Base-by-base conservation (phyloP, 2,113 vertebrate genomes). In the Barnardius zonarius region DNA sequence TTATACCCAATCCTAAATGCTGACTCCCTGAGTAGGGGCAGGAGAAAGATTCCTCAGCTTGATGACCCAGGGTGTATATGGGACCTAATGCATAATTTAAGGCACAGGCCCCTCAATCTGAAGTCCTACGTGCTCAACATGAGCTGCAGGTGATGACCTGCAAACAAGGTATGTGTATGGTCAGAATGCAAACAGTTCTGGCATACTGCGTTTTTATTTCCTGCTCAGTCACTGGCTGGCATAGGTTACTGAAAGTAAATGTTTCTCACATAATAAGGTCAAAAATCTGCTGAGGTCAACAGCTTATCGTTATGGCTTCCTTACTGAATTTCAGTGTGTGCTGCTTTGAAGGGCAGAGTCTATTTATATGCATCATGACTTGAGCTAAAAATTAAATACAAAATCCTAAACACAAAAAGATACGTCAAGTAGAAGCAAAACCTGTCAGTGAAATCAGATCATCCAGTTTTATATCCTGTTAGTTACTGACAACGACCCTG, bases 211-310 rank as follows among this genome's bases (percentile, higher is more conserved):
- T 87, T 78, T 41, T 86, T 91, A 73, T 89, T 87, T 93, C 52
- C 77, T 92, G 41, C 73, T 72, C 52, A 22, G 85, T 73, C 77
- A 27, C 57, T 79, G 52, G 11, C 62, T 92, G 55, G 33, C 61
- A 35, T 93, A 41, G 48, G 48, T 91, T 39, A 76, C 44, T 37
- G 28, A 83, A 91, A 87, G 52, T 72, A 76, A 82, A 87, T 1
- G 17, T 84, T 95, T 95, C 74, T 91, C 66, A 44, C 62, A 27
- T 87, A 95, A 75, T 86, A 78, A 87, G n/a, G 74, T 89, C 8
- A 86, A 78, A 93, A 91, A 93, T 91, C 39, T 92, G 78, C 81
- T 85, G 83, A 92, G 74, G 62, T 92, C 69, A 88, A 61, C 57
- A 93, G 86, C 74, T 77, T 89, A 15, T 2, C 3, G 39, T 80